These are phyloP conservation scores for Timandra comae DNA, from an alignment of 2,888 invertebrate genomes.

Conservation along the genomic window DNA sequence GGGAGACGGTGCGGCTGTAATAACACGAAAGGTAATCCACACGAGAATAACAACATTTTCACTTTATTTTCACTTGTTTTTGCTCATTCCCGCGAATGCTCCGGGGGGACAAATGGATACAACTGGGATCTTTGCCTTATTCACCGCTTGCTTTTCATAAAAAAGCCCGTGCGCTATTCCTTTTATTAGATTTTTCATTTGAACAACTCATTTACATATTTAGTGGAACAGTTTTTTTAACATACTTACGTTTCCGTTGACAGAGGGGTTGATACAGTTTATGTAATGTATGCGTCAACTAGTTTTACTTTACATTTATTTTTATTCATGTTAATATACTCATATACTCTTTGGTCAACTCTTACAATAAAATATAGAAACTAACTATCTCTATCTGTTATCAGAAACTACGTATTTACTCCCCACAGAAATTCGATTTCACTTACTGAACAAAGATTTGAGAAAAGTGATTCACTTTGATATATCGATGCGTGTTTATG, in stretches of 20 bases:
- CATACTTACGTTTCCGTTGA: too few relatives aligned
- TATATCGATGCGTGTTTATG: slow-evolving; percentile 21
- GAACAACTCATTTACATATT: slow-evolving; percentile 24
- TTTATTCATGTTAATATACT: too few relatives aligned
- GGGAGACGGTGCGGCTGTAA: slow-evolving; percentile 40
- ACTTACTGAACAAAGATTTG: too few relatives aligned
- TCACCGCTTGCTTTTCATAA: slow-evolving; percentile 45
- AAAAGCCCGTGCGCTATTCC: slow-evolving; percentile 28
- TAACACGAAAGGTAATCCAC: slow-evolving; percentile 59
- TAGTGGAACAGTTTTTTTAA: slow-evolving; percentile 4
- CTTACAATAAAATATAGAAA: too few relatives aligned
- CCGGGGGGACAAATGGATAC: slow-evolving; percentile 51
- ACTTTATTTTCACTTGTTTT: slow-evolving; percentile 67
- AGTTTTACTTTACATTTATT: too few relatives aligned
- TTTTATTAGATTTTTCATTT: slow-evolving; percentile 30
- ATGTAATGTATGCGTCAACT: too few relatives aligned
- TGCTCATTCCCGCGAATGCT: slow-evolving; percentile 56
- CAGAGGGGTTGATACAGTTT: too few relatives aligned
- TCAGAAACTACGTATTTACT: too few relatives aligned
- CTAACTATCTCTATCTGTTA: too few relatives aligned
- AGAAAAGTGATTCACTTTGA: slow-evolving; percentile 5
- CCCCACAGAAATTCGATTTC: too few relatives aligned
- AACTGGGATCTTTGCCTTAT: slow-evolving; percentile 51
- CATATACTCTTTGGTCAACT: too few relatives aligned
- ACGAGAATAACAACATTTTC: slow-evolving; percentile 66